Evolutionary conservation across 2,888 invertebrate species (phyloP), one percentile per base, ranked within the genome.

Genomic region (Metellina segmentata): DNA sequence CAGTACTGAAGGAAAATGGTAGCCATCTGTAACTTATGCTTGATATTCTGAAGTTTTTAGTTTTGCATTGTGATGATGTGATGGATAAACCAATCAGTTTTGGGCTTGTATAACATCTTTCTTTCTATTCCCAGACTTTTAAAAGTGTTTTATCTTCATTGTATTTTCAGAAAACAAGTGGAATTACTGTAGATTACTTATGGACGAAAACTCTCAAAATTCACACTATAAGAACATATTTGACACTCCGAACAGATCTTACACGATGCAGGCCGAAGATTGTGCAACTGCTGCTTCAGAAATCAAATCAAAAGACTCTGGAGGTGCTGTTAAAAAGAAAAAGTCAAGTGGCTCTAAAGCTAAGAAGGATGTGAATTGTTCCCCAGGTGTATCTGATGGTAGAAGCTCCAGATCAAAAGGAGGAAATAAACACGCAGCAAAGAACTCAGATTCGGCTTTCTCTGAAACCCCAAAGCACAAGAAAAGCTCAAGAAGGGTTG

Each of bases 251-350:
- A 82, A 72, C 52, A 52, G 72, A 48, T 19, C 19, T 7, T 49
- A 69, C n/a, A 71, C 49, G 49, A 51, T 49, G n/a, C 74, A 74
- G 11, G 20, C 74, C 5, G 9, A 52, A n/a, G n/a, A 75, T 61
- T 34, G 48, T n/a, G 20, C 52, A 34, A 48, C 52, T 74, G 20
- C 61, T 20, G 74, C 51, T 8, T 70, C 82, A 49, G 51, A 49
- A 52, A 20, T n/a, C n/a, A 48, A 72, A 52, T 8, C 52, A 19
- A 48, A 72, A 19, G 11, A 71, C 11, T 19, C 51, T 53, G 75
- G 49, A 71, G 85, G 85, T 16, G 90, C 74, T 7, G 81, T 86
- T 11, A 85, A 86, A 19, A 85, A 90, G 53, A 90, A 90, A 53
- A 81, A 7, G 19, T n/a, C 48, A 11, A 49, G n/a, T 61, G 51